Evolutionary conservation across 2,797 vertebrate genomes (phyloP).

Genomic region (Vireo griseus): DNA sequence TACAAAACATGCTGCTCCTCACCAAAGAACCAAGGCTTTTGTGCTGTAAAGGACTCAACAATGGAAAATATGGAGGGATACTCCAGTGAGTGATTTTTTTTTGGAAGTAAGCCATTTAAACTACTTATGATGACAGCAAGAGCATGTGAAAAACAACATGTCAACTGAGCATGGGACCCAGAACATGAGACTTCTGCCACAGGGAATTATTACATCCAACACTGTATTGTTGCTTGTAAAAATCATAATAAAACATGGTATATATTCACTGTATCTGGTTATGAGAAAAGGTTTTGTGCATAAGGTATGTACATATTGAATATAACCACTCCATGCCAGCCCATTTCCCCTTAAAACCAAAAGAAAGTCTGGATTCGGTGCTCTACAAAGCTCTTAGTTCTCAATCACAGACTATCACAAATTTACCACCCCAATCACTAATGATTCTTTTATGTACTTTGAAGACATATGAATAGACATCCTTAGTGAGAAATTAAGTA

Average conservation of each 20-base stretch:
- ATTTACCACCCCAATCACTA: neutral
- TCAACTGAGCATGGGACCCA: neutral
- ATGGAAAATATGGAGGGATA: rapidly evolving
- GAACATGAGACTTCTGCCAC: neutral
- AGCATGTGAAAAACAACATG: neutral
- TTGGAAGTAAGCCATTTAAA: neutral
- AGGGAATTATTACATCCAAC: neutral
- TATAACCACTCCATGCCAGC: neutral
- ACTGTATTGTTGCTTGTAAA: neutral
- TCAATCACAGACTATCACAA: neutral
- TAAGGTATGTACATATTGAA: neutral
- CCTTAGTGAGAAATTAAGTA: neutral
- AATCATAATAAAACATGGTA: neutral
- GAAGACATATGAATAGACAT: neutral
- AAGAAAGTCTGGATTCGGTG: neutral
- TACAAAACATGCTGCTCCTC: neutral
- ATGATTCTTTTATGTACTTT: neutral
- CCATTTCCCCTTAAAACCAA: neutral
- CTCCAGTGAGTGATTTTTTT: neutral
- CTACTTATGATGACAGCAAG: neutral
- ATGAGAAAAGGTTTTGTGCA: neutral
- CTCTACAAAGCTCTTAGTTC: neutral
- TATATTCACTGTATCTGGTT: neutral
- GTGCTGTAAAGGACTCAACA: neutral
- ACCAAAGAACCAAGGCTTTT: neutral